A percentile compares a stretch with the other conserved stretches of the same genome.
These are phyloP conservation scores for Artemisiospiza belli DNA, from an alignment of 2,113 vertebrate genomes.

Conservation along the genomic window DNA sequence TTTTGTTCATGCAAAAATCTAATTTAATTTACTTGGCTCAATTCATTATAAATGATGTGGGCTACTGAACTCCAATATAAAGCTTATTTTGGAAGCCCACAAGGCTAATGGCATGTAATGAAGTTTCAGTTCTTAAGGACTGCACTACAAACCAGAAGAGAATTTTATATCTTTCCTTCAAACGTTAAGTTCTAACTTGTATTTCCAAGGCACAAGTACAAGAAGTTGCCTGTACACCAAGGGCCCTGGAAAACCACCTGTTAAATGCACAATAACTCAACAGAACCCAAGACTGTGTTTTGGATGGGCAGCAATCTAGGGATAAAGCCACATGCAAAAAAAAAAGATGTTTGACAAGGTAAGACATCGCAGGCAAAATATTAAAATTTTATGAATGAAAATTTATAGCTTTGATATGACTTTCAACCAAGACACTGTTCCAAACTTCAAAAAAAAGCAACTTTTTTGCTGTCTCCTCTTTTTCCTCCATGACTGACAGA, in stretches of 20 bases:
- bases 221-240: neutral
- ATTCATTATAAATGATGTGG: neutral
- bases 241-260: neutral
- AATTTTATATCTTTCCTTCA: neutral
- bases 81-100: neutral
- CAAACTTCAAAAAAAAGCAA: neutral
- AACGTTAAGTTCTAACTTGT: neutral
- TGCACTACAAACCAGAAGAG: neutral
- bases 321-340: neutral
- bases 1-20: constrained; percentile 62
- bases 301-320: neutral
- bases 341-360: neutral
- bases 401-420: neutral
- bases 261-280: neutral
- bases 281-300: neutral
- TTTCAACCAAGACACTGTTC: neutral
- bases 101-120: neutral
- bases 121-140: neutral
- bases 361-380: neutral
- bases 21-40: constrained; percentile 53
- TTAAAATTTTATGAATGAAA: neutral
- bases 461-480: neutral
- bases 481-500: neutral
- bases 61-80: neutral
- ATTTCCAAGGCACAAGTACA: neutral